Conservation (phyloP, 2,888 invertebrate species). For the Anticlea derivata region DNA sequence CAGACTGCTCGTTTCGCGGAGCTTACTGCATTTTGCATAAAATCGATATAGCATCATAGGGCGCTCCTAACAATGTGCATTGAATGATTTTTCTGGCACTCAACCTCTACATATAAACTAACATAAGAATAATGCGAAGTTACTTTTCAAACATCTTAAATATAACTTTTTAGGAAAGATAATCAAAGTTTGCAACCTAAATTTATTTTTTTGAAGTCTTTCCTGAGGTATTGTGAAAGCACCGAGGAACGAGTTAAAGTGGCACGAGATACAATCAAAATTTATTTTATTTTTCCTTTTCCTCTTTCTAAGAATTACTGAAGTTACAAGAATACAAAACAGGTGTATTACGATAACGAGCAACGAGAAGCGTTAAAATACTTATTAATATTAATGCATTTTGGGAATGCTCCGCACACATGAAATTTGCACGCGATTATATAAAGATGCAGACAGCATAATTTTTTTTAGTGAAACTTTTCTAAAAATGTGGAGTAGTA, state of each 20-base stretch:
- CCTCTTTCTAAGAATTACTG: background rate
- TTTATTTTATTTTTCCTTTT: conserved; percentile 8
- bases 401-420: too few species aligned
- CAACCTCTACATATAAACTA: background rate
- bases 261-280: conserved; percentile 3
- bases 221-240: background rate
- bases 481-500: too few species aligned
- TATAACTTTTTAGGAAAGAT: too few species aligned
- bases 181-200: background rate
- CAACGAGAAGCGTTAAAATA: background rate
- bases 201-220: background rate
- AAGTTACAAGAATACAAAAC: background rate
- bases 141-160: too few species aligned
- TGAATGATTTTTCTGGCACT: conserved; percentile 23
- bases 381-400: background rate
- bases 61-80: conserved; percentile 37
- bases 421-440: background rate
- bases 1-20: conserved; percentile 53
- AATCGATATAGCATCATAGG: conserved; percentile 66
- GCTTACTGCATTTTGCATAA: conserved; percentile 78
- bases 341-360: background rate
- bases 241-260: conserved; percentile 1
- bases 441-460: too few species aligned
- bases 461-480: too few species aligned
- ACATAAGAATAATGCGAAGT: too few species aligned